Evolutionary conservation across 2,113 vertebrate genomes (phyloP), one percentile per base, ranked within the genome.

Genomic region (Mustelus asterias): DNA sequence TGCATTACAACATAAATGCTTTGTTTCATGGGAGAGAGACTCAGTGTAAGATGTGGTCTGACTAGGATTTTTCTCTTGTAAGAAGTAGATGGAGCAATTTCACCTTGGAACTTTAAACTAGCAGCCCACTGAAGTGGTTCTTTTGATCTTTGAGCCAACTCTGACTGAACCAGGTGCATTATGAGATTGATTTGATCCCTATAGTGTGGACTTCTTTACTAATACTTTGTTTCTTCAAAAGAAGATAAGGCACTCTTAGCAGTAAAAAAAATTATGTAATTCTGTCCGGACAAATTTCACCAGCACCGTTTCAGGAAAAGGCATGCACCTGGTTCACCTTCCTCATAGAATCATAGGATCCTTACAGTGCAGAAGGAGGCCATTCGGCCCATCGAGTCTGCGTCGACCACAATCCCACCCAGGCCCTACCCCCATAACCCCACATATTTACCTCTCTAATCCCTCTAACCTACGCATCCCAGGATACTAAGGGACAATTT

Each of bases 131-230:
- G 88, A 90, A 60, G 48, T 58, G 88, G 44, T 29, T 5, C 20
- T 90, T 90, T 60, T 90, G 48, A 90, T 58, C 88, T 90, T 88
- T 88, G 26, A 88, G 85, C 85, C 86, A 89, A 54, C 24, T n/a
- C 33, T 92, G 33, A 92, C 88, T 92, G 58, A 90, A 90, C 88
- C 88, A 92, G 58, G 29, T n/a, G 29, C 29, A 90, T 63, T 83
- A 37, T 41, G 80, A 83, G 18, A 83, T 44, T 44, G 37, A 41
- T 37, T 90, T 90, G 26, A 26, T 58, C 0, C 33, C 26, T 16
- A 29, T 16, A 63, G 29, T 6, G 14, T n/a, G 5, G 1, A 63
- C 29, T 63, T 92, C 63, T 63, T 29, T n/a, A 63, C 11, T n/a
- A n/a, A 92, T 92, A 92, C 63, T 92, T 92, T 92, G 29, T 63